Evolutionary conservation across 2,888 invertebrate genomes (phyloP), one percentile per base, ranked within the genome.

Genomic region (Pollenia amentaria): DNA sequence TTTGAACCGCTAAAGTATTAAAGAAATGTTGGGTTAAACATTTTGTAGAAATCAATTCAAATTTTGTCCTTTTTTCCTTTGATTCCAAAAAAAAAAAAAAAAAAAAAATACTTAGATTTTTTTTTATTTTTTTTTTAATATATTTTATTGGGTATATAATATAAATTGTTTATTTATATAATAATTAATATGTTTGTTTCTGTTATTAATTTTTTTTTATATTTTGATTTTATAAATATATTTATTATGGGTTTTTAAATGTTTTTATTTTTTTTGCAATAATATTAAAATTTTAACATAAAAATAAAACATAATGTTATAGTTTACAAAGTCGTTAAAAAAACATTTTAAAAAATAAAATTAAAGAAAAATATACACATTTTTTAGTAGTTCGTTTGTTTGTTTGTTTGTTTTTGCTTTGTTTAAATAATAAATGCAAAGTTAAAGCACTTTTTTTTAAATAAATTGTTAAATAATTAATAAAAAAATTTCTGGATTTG

Each of bases 381-480:
- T 67, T 60, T 29, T 29, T 29, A 29, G 29, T 29, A 29, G 29
- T 29, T 29, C 48, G 62, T 65, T 65, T 44, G 40, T 29, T n/a
- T 3, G n/a, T 44, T 79, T 21, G 44, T 57, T 76, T 60, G n/a
- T 78, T 69, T 14, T 76, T 60, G 44, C 38, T 48, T 67, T 44
- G 78, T 57, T 53, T 65, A 57, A 46, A 69, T 76, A 76, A 76
- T 84, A 87, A 84, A 87, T 87, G 84, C 84, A 87, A 78, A 81
- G 60, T 76, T 84, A 70, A 82, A 85, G 85, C 85, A 85, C 87
- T 75, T 76, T 69, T 57, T 62, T 67, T 46, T 40, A 29, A 55
- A 65, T 60, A 65, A 85, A 81, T 72, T 16, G 14, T 57, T 70
- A 65, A 69, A 57, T 64, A 57, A 64, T 55, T 18, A 29, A 60